Percentiles rank a stretch among this genome's conserved stretches.
Evolutionary conservation across 2,113 vertebrate genomes (phyloP).

Genomic region (Alligator mississippiensis): DNA sequence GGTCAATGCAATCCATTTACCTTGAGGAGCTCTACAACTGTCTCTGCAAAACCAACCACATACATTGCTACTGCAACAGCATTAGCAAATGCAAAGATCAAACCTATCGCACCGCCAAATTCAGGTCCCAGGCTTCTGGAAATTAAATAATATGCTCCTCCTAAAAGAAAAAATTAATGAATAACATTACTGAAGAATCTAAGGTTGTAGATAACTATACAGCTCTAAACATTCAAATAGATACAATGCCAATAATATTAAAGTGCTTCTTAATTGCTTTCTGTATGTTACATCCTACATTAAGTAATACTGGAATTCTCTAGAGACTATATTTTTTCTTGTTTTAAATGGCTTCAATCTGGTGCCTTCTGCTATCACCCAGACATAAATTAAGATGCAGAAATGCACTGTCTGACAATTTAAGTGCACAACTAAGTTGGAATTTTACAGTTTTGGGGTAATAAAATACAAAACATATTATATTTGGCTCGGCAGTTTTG

Average conservation of each 20-base stretch:
- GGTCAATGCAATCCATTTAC: slow-evolving; percentile 66
- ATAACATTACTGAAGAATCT: background rate
- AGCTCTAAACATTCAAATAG: accelerated
- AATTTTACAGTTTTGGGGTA: background rate
- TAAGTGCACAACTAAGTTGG: background rate
- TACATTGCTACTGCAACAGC: slow-evolving; percentile 99
- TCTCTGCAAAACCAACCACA: slow-evolving; percentile 98
- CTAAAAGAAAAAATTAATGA: slow-evolving; percentile 67
- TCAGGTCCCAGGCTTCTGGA: slow-evolving; percentile 97
- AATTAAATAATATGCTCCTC: slow-evolving; percentile 98
- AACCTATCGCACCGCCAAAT: slow-evolving; percentile 96
- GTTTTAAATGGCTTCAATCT: background rate
- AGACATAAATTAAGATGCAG: background rate
- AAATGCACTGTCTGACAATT: background rate
- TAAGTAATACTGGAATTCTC: background rate
- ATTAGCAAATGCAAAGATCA: slow-evolving; percentile 98
- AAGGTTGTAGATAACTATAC: background rate
- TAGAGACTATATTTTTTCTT: background rate
- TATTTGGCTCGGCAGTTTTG: background rate
- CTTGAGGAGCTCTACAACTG: slow-evolving; percentile 90
- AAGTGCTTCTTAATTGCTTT: background rate
- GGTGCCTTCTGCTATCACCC: no score
- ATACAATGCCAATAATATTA: background rate
- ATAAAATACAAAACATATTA: background rate
- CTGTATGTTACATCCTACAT: background rate